Evolutionary conservation across 2,888 invertebrate genomes (phyloP).

Genomic region (Cistogaster globosa): DNA sequence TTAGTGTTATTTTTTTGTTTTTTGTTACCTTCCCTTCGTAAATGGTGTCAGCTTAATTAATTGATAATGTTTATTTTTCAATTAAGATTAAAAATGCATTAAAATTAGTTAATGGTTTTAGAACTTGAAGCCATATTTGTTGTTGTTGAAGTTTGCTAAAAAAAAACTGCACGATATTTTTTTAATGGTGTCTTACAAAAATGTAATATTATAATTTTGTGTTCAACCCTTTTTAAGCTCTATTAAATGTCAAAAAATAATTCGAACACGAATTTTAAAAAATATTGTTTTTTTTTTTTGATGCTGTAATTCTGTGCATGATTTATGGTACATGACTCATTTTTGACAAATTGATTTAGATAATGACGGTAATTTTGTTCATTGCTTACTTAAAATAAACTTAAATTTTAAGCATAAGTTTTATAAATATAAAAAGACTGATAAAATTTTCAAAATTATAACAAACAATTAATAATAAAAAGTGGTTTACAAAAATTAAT

Average conservation of each 20-base stretch:
- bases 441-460: too few relatives aligned
- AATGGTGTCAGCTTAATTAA: constrained; percentile 67
- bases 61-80: constrained; percentile 59
- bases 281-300: background rate
- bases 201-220: background rate
- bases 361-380: constrained; percentile 41
- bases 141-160: background rate
- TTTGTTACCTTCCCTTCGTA: background rate
- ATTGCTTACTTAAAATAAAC: constrained; percentile 38
- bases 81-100: constrained; percentile 43
- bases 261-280: constrained; percentile 45
- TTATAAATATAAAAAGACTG: too few relatives aligned
- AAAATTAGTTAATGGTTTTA: constrained; percentile 7
- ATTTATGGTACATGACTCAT: constrained; percentile 64
- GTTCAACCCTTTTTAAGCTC: constrained; percentile 12
- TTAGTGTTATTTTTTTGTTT: background rate
- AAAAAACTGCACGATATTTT: background rate
- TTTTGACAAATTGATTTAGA: constrained; percentile 64
- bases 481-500: too few relatives aligned
- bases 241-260: constrained; percentile 57
- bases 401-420: constrained; percentile 12
- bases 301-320: constrained; percentile 43
- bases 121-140: background rate
- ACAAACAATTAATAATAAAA: too few relatives aligned
- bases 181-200: constrained; percentile 19